These are phyloP conservation scores for Xanthia icteritia DNA, from an alignment of 2,888 invertebrate genomes.

Conservation along the genomic window DNA sequence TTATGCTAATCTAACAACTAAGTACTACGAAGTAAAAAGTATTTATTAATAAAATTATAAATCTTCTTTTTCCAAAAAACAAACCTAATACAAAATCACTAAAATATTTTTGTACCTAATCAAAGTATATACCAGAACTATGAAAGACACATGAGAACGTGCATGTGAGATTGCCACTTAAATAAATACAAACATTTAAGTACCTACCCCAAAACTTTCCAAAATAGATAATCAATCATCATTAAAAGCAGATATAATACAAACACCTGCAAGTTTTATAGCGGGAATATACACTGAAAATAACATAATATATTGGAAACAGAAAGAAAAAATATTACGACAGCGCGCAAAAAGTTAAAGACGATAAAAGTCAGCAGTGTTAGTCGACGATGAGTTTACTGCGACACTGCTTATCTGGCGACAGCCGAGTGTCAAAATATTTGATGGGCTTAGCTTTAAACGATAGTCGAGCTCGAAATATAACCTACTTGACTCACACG, in stretches of 20 bases:
- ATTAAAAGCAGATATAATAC: constrained; percentile 45
- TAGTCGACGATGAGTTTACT: constrained; percentile 72
- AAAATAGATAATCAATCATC: constrained; percentile 62
- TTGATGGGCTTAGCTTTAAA: constrained; percentile 65
- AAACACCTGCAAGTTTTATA: constrained; percentile 63
- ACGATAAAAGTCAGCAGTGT: constrained; percentile 74
- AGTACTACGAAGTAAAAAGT: not conserved
- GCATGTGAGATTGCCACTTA: not conserved
- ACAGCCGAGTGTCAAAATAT: constrained; percentile 79
- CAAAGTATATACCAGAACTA: constrained; percentile 2
- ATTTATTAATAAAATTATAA: not conserved
- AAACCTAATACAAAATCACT: no score
- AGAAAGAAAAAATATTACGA: constrained; percentile 66
- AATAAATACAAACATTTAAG: constrained; percentile 11
- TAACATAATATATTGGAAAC: constrained; percentile 58
- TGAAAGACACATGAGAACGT: not conserved
- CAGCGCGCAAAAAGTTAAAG: constrained; percentile 68
- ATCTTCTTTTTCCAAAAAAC: not conserved
- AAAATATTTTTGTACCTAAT: not conserved
- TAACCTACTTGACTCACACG: constrained; percentile 48
- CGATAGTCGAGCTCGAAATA: constrained; percentile 47
- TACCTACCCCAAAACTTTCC: constrained; percentile 6
- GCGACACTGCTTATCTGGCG: constrained; percentile 75
- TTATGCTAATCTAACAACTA: not conserved
- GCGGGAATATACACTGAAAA: constrained; percentile 50